phyloP scores from a whole-genome alignment of 2,888 invertebrate genomes.

The Germaria angustata region DNA sequence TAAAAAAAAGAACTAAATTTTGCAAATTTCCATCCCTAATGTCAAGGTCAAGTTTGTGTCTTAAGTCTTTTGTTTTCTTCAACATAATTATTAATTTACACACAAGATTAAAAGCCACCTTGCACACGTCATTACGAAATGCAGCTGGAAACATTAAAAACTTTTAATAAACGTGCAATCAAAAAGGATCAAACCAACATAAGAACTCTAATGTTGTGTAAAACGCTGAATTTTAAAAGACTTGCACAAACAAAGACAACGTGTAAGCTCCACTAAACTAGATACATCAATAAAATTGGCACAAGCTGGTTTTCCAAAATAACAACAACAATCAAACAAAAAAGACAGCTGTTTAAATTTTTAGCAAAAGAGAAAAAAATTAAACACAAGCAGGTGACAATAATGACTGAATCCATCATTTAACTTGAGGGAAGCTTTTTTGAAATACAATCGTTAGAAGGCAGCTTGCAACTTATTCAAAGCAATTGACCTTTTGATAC shows the following conservation, averaged over 20 bases:
- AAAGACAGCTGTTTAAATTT: slow-evolving; percentile 14
- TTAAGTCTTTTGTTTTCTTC: slow-evolving; percentile 40
- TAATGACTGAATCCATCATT: neutral
- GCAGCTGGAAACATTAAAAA: slow-evolving; percentile 38
- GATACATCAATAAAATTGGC: slow-evolving; percentile 27
- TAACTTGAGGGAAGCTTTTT: neutral
- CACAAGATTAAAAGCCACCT: slow-evolving; percentile 20
- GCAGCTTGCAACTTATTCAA: neutral
- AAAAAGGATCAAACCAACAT: neutral
- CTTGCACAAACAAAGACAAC: neutral
- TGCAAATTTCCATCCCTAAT: too few relatives aligned
- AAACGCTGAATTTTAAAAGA: neutral
- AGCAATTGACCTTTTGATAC: slow-evolving; percentile 28
- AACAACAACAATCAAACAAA: neutral
- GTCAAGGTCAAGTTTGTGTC: slow-evolving; percentile 3
- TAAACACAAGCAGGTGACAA: neutral
- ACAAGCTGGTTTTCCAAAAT: slow-evolving; percentile 21
- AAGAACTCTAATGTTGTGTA: neutral
- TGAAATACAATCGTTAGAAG: neutral
- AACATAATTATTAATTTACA: neutral
- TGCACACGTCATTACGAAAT: slow-evolving; percentile 11
- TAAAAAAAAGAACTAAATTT: too few relatives aligned
- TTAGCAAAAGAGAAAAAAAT: neutral
- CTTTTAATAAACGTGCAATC: neutral
- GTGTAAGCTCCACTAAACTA: neutral